Percentiles rank a stretch among this genome's conserved stretches.
phyloP scores from a whole-genome alignment of 2,797 vertebrate genomes.

The Enteromius thamalakanensis region DNA sequence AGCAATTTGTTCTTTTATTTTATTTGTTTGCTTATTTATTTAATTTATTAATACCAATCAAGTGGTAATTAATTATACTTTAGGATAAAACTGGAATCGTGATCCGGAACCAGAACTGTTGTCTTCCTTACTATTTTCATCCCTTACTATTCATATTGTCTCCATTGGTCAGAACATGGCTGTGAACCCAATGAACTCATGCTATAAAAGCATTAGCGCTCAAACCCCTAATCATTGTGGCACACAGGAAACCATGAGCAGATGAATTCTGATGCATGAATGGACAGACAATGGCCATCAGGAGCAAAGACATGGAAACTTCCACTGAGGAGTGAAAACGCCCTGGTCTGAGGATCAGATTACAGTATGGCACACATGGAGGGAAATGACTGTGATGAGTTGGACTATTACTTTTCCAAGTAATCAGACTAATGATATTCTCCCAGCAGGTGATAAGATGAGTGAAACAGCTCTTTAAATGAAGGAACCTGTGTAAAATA shows the following conservation, averaged over 20 bases:
- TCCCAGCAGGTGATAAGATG: not conserved
- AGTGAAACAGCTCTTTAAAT: not conserved
- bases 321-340: conserved; percentile 53
- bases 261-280: conserved; percentile 70
- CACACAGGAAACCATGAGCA: conserved; percentile 68
- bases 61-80: not conserved
- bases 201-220: conserved; percentile 34
- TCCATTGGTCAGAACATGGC: not conserved
- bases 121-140: not conserved
- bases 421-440: not conserved
- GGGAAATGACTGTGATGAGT: not conserved
- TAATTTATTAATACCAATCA: not conserved
- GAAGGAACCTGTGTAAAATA: not conserved
- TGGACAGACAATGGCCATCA: conserved; percentile 62
- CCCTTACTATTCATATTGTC: not conserved
- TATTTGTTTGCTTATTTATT: no score
- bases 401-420: not conserved
- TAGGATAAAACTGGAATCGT: not conserved
- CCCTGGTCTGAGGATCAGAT: conserved; percentile 53
- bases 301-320: conserved; percentile 70
- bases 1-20: no score
- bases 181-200: conserved; percentile 31
- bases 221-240: conserved; percentile 15
- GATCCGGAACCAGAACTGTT: not conserved
- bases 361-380: conserved; percentile 48